A percentile compares a stretch with the other conserved stretches of the same genome.
Conservation (phyloP, 2,797 vertebrate species). For the Pagetopsis macropterus region DNA sequence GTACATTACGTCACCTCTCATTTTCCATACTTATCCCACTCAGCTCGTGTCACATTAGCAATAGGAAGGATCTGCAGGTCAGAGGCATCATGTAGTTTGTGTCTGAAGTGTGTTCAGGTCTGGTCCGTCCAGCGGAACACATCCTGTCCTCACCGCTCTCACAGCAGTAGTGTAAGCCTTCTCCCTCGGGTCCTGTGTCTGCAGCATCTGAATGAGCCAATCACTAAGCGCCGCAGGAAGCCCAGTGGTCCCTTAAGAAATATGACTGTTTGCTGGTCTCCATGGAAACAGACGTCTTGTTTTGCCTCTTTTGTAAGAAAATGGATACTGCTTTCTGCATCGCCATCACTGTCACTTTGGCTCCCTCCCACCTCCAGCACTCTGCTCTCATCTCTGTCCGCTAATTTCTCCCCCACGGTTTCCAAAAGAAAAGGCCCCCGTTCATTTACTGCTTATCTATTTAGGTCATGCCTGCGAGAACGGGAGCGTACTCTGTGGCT, state of each 20-base stretch:
- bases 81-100: constrained; percentile 3
- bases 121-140: constrained; percentile 12
- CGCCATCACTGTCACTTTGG: constrained; percentile 30
- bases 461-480: constrained; percentile 73
- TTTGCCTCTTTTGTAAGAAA: constrained; percentile 60
- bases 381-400: constrained; percentile 38
- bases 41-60: constrained; percentile 2
- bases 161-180: constrained; percentile 46
- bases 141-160: constrained; percentile 31
- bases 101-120: constrained; percentile 15
- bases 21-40: not conserved
- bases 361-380: constrained; percentile 25
- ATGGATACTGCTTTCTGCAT: constrained; percentile 47
- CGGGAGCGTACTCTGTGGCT: constrained; percentile 61
- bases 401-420: constrained; percentile 51
- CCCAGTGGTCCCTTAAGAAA: constrained; percentile 62
- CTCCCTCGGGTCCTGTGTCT: constrained; percentile 49
- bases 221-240: constrained; percentile 61
- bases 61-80: constrained; percentile 1
- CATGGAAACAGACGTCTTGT: constrained; percentile 70
- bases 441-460: constrained; percentile 77
- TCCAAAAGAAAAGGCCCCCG: constrained; percentile 48
- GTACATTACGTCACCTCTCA: not conserved
- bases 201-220: constrained; percentile 65
- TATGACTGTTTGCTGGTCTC: constrained; percentile 73